A percentile compares a stretch with the other conserved stretches of the same genome.
Evolutionary conservation across 2,113 vertebrate genomes (phyloP).

Genomic region (Pseudopipra pipra): DNA sequence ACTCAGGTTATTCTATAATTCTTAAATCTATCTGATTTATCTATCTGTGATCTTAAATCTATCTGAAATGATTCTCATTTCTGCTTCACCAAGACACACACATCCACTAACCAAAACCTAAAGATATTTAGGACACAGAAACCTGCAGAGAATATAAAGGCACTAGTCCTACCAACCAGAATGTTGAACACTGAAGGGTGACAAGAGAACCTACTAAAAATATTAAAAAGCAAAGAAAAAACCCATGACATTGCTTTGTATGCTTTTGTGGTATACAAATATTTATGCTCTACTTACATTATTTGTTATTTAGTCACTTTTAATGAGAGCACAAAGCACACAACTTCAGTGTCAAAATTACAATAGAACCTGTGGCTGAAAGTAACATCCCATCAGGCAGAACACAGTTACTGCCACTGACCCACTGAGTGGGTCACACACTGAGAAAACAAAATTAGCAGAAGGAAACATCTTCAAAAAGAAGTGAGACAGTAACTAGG

Average conservation of each 20-base stretch:
- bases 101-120: too few species aligned
- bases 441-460: not conserved
- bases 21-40: not conserved
- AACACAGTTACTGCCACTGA: not conserved
- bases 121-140: accelerated
- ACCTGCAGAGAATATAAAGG: not conserved
- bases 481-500: not conserved
- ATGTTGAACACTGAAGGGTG: not conserved
- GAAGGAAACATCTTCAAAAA: not conserved
- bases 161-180: not conserved
- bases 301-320: not conserved
- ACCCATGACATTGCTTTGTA: accelerated
- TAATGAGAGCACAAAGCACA: not conserved
- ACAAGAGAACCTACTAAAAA: not conserved
- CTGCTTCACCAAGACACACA: accelerated
- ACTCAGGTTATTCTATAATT: not conserved
- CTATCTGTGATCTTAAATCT: not conserved
- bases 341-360: not conserved
- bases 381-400: not conserved
- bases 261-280: not conserved
- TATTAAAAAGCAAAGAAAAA: not conserved
- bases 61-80: not conserved
- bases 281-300: not conserved
- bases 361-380: not conserved
- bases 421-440: not conserved